Evolutionary conservation across 2,888 invertebrate species (phyloP).

Genomic region (Drosophila maculinotata): DNA sequence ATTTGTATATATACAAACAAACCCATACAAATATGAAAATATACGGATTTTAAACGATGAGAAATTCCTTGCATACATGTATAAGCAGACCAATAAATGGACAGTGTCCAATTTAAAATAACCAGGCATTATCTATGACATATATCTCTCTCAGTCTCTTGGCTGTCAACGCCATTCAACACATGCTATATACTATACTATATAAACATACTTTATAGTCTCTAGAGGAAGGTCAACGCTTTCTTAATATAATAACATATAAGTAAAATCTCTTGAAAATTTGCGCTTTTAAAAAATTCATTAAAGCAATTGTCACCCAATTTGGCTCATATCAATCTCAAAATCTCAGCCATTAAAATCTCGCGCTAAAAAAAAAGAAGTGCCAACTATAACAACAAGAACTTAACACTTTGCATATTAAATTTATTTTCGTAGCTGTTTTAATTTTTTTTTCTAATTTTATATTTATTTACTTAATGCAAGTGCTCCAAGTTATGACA

Average conservation of each 20-base stretch:
- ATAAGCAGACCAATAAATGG: slow-evolving; percentile 3
- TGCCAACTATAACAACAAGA: slow-evolving; percentile 11
- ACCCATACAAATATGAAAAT: slow-evolving; percentile 15
- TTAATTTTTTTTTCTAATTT: slow-evolving; percentile 21
- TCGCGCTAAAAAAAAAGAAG: slow-evolving; percentile 1
- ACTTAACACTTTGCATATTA: neutral
- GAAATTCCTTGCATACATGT: slow-evolving; percentile 37
- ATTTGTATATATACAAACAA: neutral
- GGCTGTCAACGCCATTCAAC: slow-evolving; percentile 32
- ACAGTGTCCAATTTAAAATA: slow-evolving; percentile 49
- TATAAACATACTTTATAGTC: too few relatives aligned
- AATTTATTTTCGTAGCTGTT: slow-evolving; percentile 11
- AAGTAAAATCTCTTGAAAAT: slow-evolving; percentile 7
- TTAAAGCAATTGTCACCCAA: slow-evolving; percentile 33
- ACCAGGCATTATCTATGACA: slow-evolving; percentile 35
- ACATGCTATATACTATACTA: too few relatives aligned
- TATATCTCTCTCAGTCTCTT: slow-evolving; percentile 4
- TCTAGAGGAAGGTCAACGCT: slow-evolving; percentile 53
- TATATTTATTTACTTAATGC: slow-evolving; percentile 24
- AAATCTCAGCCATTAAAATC: neutral
- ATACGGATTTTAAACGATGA: slow-evolving; percentile 20
- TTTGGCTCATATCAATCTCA: slow-evolving; percentile 16
- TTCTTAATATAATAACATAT: slow-evolving; percentile 23
- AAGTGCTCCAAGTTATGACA: slow-evolving; percentile 33
- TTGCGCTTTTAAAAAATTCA: slow-evolving; percentile 8